Conservation (phyloP, 2,113 vertebrate genomes). For the Microcebus murinus region DNA sequence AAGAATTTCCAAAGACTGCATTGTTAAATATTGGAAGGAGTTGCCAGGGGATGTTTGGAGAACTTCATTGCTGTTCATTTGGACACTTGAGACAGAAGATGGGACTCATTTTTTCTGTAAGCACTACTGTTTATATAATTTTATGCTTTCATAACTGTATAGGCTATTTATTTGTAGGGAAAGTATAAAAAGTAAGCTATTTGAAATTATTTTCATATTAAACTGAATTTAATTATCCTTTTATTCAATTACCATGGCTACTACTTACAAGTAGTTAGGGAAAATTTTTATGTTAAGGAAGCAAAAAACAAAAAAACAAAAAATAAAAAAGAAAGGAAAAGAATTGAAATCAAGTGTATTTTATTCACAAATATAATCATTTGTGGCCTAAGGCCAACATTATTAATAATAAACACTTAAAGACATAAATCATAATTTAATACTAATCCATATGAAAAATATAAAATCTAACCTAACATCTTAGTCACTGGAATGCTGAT, state of each 20-base stretch:
- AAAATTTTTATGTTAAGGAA: not conserved
- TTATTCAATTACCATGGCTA: not conserved
- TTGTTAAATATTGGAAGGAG: conserved; percentile 14
- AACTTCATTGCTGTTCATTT: not conserved
- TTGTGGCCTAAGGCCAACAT: not conserved
- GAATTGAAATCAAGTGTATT: conserved; percentile 41
- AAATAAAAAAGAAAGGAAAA: not conserved
- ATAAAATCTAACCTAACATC: conserved; percentile 54
- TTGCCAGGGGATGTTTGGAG: conserved; percentile 2
- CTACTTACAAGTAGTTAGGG: not conserved
- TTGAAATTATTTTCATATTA: conserved; percentile 51
- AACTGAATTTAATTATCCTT: conserved; percentile 19
- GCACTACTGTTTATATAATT: not conserved
- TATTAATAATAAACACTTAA: conserved; percentile 37
- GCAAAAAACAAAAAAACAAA: not conserved
- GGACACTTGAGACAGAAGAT: not conserved
- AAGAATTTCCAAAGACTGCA: not conserved
- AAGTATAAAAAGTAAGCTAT: conserved; percentile 28
- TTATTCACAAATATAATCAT: conserved; percentile 41
- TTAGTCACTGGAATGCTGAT: conserved; percentile 29
- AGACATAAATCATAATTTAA: conserved; percentile 51
- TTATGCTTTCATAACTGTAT: not conserved
- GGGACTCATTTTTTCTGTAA: not conserved
- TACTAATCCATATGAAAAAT: conserved; percentile 56
- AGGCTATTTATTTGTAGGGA: not conserved